Percentiles rank a stretch among this genome's conserved stretches.
phyloP scores from a whole-genome alignment of 1,140 invertebrate species.

The Lethocerus indicus region DNA sequence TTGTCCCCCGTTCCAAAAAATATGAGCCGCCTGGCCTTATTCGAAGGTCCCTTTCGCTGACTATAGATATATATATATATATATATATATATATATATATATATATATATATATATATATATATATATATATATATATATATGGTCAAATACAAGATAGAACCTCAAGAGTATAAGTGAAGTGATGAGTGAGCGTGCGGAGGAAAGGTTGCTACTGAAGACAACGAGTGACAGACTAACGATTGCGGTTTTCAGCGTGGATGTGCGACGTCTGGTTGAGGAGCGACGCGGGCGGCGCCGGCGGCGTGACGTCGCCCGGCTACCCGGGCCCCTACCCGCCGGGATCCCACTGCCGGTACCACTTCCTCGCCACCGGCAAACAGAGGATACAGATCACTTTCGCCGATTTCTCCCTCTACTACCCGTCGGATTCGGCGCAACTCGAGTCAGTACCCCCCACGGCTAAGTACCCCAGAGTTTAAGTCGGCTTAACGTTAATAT shows the following conservation, averaged over 20 bases:
- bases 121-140: neutral
- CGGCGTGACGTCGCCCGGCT: constrained; percentile 56
- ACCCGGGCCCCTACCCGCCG: constrained; percentile 51
- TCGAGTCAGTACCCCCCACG: too few relatives aligned
- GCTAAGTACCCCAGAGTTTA: too few relatives aligned
- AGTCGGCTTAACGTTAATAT: too few relatives aligned
- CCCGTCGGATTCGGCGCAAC: constrained; percentile 28
- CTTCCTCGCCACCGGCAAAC: constrained; percentile 63
- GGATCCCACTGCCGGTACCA: constrained; percentile 65
- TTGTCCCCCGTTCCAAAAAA: too few relatives aligned
- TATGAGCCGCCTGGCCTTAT: too few relatives aligned
- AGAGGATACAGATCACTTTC: constrained; percentile 59
- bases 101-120: neutral
- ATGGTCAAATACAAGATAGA: neutral
- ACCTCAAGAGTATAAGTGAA: neutral
- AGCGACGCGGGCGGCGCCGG: constrained; percentile 68
- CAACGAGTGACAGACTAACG: too few relatives aligned
- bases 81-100: neutral
- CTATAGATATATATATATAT: neutral
- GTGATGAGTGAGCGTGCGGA: neutral
- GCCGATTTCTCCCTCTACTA: constrained; percentile 53
- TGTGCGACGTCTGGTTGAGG: constrained; percentile 56
- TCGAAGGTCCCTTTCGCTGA: too few relatives aligned
- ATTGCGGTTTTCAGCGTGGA: constrained; percentile 57
- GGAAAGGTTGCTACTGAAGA: too few relatives aligned